Conservation (phyloP, 2,888 invertebrate genomes). For the Pollenia amentaria region DNA sequence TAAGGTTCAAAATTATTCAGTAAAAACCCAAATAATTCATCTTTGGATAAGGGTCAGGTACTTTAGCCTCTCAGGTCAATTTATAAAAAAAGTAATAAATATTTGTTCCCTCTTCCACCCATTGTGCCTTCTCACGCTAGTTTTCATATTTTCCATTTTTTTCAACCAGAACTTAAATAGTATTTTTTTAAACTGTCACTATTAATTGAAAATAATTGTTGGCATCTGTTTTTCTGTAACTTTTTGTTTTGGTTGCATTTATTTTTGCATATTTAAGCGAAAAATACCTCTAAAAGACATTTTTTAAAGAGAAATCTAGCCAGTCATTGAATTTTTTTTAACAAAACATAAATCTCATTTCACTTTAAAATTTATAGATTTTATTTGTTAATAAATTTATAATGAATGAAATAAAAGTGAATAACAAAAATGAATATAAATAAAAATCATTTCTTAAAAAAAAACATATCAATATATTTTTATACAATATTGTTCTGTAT, state of each 20-base stretch:
- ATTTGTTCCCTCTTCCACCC: not conserved
- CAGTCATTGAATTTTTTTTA: slow-evolving; percentile 27
- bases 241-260: slow-evolving; percentile 27
- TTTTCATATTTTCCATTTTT: not conserved
- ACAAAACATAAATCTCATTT: slow-evolving; percentile 36
- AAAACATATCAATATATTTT: slow-evolving; percentile 10
- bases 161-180: slow-evolving; percentile 18
- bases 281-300: slow-evolving; percentile 23
- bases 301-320: slow-evolving; percentile 30
- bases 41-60: too few relatives aligned
- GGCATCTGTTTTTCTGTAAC: slow-evolving; percentile 45
- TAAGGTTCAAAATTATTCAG: too few relatives aligned
- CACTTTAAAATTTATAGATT: slow-evolving; percentile 13
- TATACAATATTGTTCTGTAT: not conserved
- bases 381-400: slow-evolving; percentile 28
- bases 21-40: too few relatives aligned
- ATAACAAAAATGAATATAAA: not conserved
- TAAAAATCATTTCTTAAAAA: not conserved
- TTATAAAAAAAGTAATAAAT: too few relatives aligned
- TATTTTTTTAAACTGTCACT: slow-evolving; percentile 60
- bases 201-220: slow-evolving; percentile 73
- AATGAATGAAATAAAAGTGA: not conserved
- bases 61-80: too few relatives aligned
- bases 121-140: not conserved
- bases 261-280: slow-evolving; percentile 25